These are phyloP conservation scores for Phocoena sinus DNA, from an alignment of 2,113 vertebrate genomes.

Conservation along the genomic window DNA sequence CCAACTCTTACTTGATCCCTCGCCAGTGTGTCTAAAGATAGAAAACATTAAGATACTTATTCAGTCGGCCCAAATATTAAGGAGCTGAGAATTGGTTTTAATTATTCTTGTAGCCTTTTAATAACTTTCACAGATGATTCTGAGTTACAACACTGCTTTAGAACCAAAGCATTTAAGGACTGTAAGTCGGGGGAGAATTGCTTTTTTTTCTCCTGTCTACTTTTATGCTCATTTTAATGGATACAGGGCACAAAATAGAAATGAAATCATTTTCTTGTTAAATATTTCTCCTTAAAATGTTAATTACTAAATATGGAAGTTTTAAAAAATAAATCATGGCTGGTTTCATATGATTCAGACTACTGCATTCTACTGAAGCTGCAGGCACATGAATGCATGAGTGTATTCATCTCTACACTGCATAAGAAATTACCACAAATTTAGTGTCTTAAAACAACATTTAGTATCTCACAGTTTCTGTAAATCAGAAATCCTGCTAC, in stretches of 20 bases:
- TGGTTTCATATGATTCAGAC: neutral
- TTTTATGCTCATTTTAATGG: neutral
- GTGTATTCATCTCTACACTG: neutral
- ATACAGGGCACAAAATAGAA: neutral
- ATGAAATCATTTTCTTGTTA: slow-evolving; percentile 14
- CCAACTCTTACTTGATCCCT: neutral
- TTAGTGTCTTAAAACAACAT: neutral
- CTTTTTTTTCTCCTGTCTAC: neutral
- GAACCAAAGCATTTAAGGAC: neutral
- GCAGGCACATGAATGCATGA: neutral
- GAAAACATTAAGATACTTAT: neutral
- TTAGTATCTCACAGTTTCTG: neutral
- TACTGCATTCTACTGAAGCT: neutral
- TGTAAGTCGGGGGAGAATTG: neutral
- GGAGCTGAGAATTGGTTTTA: neutral
- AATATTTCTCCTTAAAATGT: slow-evolving; percentile 15
- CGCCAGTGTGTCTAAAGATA: neutral
- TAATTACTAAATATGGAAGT: neutral
- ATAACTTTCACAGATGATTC: neutral
- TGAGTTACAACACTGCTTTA: neutral
- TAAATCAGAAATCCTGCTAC: neutral
- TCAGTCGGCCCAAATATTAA: neutral
- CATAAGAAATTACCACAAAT: neutral
- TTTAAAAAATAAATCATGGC: neutral
- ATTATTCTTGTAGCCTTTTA: neutral